phyloP scores from a whole-genome alignment of 2,888 invertebrate species.

The Conchocele bisecta region DNA sequence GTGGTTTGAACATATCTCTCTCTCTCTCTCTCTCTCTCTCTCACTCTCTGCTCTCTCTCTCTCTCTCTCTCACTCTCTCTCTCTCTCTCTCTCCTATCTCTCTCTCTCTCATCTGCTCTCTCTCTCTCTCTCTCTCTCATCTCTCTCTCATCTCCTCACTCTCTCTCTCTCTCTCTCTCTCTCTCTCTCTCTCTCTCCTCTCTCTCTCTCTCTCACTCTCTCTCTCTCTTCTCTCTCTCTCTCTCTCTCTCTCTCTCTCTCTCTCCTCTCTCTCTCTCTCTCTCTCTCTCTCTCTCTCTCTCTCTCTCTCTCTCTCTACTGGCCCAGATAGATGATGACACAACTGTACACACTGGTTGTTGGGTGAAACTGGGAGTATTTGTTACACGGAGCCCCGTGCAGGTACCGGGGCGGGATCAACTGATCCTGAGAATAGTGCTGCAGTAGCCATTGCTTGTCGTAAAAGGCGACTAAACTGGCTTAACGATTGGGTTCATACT shows the following conservation, averaged over 20 bases:
- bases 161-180: conserved; percentile 7
- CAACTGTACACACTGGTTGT: too few relatives aligned
- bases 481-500: too few relatives aligned
- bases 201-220: not conserved
- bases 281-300: not conserved
- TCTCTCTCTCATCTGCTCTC: not conserved
- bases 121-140: not conserved
- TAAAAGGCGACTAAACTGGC: too few relatives aligned
- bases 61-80: too few relatives aligned
- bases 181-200: not conserved
- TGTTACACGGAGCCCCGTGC: too few relatives aligned
- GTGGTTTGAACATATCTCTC: conserved; percentile 22
- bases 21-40: conserved; percentile 8
- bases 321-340: too few relatives aligned
- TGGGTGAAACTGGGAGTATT: too few relatives aligned
- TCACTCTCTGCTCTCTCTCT: not conserved
- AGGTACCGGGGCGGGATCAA: too few relatives aligned
- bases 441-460: too few relatives aligned
- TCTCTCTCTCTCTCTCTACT: not conserved
- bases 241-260: not conserved
- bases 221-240: conserved; percentile 3
- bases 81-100: not conserved
- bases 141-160: conserved; percentile 3
- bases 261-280: not conserved
- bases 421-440: too few relatives aligned